Conservation (phyloP, 2,888 invertebrate species). For the Gymnocheta viridis region DNA sequence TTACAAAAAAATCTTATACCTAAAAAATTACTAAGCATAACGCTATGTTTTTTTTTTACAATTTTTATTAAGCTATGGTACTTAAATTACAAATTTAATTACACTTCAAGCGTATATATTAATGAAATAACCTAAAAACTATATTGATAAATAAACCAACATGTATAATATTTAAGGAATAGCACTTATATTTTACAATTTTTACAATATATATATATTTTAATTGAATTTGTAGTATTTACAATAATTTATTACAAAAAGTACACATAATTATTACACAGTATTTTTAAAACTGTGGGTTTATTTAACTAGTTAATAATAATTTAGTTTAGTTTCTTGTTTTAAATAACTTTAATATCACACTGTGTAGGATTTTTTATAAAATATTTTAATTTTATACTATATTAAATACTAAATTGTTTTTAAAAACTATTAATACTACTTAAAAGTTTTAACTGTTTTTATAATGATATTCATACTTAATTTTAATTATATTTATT, state of each 20-base stretch:
- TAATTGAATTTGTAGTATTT: slow-evolving; percentile 49
- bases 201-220: slow-evolving; percentile 34
- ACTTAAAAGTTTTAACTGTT: slow-evolving; percentile 65
- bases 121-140: slow-evolving; percentile 16
- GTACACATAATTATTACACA: slow-evolving; percentile 44
- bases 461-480: slow-evolving; percentile 31
- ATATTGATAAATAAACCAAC: background rate
- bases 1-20: background rate
- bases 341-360: slow-evolving; percentile 79
- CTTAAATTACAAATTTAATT: slow-evolving; percentile 33
- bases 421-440: slow-evolving; percentile 58
- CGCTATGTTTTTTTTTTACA: slow-evolving; percentile 25
- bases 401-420: slow-evolving; percentile 35
- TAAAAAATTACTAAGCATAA: slow-evolving; percentile 38
- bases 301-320: slow-evolving; percentile 62
- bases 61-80: slow-evolving; percentile 47
- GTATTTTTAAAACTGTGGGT: slow-evolving; percentile 52
- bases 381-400: slow-evolving; percentile 42
- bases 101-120: slow-evolving; percentile 59
- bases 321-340: slow-evolving; percentile 46
- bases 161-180: background rate
- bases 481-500: slow-evolving; percentile 28
- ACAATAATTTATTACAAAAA: slow-evolving; percentile 53
- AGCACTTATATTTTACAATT: slow-evolving; percentile 43
- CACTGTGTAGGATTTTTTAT: slow-evolving; percentile 81